Percentiles rank a stretch among this genome's conserved stretches.
These are phyloP conservation scores for Semnopithecus entellus DNA, from an alignment of 2,113 vertebrate species.

Conservation along the genomic window DNA sequence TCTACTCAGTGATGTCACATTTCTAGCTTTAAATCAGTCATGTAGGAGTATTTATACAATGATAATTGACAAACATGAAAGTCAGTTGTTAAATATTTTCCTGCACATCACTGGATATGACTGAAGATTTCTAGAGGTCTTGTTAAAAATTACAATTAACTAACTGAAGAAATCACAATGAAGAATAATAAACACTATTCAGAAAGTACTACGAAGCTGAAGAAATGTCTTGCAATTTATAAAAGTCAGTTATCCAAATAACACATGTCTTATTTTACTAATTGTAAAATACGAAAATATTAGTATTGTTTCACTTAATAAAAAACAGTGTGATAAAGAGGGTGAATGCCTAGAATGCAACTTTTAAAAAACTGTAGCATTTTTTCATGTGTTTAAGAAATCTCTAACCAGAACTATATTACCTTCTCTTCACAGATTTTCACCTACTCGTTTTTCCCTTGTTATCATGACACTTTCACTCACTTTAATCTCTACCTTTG, in stretches of 20 bases:
- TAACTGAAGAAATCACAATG: background rate
- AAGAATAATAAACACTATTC: background rate
- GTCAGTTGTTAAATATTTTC: background rate
- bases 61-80: background rate
- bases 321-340: background rate
- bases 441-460: slow-evolving; percentile 38
- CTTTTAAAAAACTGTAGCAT: background rate
- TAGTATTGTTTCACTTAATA: background rate
- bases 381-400: background rate
- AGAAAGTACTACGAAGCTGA: background rate
- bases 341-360: background rate
- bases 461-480: slow-evolving; percentile 52
- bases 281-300: background rate
- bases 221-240: background rate
- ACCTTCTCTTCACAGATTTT: slow-evolving; percentile 39
- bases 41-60: background rate
- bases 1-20: background rate
- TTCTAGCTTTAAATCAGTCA: background rate
- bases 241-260: background rate
- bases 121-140: background rate
- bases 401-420: background rate
- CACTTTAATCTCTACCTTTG: slow-evolving; percentile 58
- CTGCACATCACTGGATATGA: background rate
- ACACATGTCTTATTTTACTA: background rate
- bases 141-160: background rate